A percentile compares a stretch with the other conserved stretches of the same genome.
Conservation (phyloP, 1,140 invertebrate genomes). For the Thaumatotibia leucotreta region DNA sequence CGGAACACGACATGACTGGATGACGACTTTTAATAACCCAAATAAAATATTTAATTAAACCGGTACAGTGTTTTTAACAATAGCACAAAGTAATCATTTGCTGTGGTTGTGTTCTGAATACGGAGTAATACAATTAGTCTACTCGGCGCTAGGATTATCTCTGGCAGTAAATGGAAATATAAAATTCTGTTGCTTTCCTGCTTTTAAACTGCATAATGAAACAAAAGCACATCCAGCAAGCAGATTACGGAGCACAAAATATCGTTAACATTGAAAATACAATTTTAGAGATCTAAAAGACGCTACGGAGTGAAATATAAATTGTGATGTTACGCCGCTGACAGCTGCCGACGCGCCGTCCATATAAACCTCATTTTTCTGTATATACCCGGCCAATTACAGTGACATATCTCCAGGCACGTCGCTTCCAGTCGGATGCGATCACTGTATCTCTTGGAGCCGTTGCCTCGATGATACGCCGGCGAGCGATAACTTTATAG, state of each 20-base stretch:
- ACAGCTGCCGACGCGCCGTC: not conserved
- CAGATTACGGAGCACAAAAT: slow-evolving; percentile 2
- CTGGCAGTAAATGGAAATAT: slow-evolving; percentile 4
- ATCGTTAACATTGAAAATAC: not conserved
- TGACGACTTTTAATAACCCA: slow-evolving; percentile 6
- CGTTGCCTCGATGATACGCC: slow-evolving; percentile 10
- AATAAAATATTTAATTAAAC: slow-evolving; percentile 9
- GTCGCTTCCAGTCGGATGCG: slow-evolving; percentile 10
- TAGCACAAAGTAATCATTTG: not conserved
- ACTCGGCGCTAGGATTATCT: not conserved
- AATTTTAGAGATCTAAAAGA: not conserved
- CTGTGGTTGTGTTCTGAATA: not conserved
- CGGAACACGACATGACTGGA: not conserved
- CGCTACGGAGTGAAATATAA: not conserved
- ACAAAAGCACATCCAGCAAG: not conserved
- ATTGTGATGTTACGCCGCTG: not conserved
- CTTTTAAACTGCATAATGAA: slow-evolving; percentile 13
- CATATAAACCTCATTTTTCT: slow-evolving; percentile 12
- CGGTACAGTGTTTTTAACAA: not conserved
- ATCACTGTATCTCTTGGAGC: slow-evolving; percentile 16
- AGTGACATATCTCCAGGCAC: slow-evolving; percentile 7
- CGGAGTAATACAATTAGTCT: not conserved
- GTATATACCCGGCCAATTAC: slow-evolving; percentile 4
- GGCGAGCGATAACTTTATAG: slow-evolving; percentile 22
- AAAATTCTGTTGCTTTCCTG: slow-evolving; percentile 7